phyloP scores from a whole-genome alignment of 1,140 invertebrate genomes.

The Phymorhynchus buccinoides region DNA sequence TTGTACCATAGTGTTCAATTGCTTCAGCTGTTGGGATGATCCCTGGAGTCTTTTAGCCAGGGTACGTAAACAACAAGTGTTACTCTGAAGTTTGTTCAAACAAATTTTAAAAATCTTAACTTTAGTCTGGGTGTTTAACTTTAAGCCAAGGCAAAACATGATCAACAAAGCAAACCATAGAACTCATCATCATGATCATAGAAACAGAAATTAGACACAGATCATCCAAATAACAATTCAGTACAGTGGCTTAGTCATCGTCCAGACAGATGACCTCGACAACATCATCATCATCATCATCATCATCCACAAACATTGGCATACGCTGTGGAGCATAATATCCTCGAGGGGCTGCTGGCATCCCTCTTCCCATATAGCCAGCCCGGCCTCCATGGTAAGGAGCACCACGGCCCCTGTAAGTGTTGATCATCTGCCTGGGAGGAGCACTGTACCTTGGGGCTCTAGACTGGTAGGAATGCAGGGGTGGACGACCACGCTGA shows the following conservation, averaged over 20 bases:
- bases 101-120: too few relatives aligned
- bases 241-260: not conserved
- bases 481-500: not conserved
- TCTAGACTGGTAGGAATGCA: not conserved
- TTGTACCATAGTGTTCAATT: too few relatives aligned
- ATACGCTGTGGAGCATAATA: not conserved
- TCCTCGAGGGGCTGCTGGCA: not conserved
- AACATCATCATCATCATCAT: slow-evolving; percentile 19
- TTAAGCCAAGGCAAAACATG: too few relatives aligned
- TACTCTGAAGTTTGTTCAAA: too few relatives aligned
- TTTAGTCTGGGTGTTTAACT: too few relatives aligned
- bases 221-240: too few relatives aligned
- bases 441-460: not conserved
- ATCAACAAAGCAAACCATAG: too few relatives aligned
- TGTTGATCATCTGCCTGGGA: not conserved
- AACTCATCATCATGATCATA: too few relatives aligned
- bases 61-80: too few relatives aligned
- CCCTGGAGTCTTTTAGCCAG: too few relatives aligned
- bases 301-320: not conserved
- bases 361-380: not conserved
- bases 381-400: not conserved
- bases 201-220: too few relatives aligned
- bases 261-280: slow-evolving; percentile 36
- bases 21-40: too few relatives aligned
- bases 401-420: not conserved